Percentiles rank a stretch among this genome's conserved stretches.
phyloP scores from a whole-genome alignment of 2,888 invertebrate genomes.

The Eurytoma adleriae region DNA sequence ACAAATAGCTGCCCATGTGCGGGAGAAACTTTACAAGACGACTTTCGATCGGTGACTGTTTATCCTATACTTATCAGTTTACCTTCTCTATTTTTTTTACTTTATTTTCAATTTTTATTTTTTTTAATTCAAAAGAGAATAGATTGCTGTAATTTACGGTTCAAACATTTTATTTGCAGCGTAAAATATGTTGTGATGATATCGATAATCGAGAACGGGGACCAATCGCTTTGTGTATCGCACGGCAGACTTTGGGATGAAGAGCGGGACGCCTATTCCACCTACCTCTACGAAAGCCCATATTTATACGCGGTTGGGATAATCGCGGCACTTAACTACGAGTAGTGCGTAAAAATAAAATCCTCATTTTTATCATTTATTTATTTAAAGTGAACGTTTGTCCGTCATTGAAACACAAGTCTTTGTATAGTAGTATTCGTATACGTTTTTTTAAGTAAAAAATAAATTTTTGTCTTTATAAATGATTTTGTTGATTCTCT shows the following conservation, averaged over 20 bases:
- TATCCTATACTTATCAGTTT: background rate
- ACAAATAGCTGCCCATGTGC: constrained; percentile 62
- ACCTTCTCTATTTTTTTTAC: background rate
- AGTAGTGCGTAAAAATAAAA: constrained; percentile 55
- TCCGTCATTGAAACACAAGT: background rate
- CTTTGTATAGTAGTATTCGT: too few species aligned
- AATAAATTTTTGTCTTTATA: too few species aligned
- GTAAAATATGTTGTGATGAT: constrained; percentile 66
- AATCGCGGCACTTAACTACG: constrained; percentile 65
- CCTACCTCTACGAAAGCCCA: constrained; percentile 60
- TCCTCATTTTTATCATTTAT: too few species aligned
- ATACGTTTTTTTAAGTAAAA: too few species aligned
- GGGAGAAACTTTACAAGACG: constrained; percentile 63
- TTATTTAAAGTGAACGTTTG: background rate
- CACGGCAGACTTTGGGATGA: constrained; percentile 65
- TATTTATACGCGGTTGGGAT: constrained; percentile 63
- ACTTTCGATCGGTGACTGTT: constrained; percentile 64
- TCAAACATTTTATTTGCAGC: constrained; percentile 51
- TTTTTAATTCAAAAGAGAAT: background rate
- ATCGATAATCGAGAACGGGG: constrained; percentile 65
- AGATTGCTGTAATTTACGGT: too few species aligned
- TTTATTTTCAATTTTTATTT: background rate
- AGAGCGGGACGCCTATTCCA: constrained; percentile 64
- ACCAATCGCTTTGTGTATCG: constrained; percentile 58
- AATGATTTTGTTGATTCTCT: too few species aligned